A percentile compares a stretch with the other conserved stretches of the same genome.
phyloP scores from a whole-genome alignment of 2,113 vertebrate species.

The Mustelus asterias region DNA sequence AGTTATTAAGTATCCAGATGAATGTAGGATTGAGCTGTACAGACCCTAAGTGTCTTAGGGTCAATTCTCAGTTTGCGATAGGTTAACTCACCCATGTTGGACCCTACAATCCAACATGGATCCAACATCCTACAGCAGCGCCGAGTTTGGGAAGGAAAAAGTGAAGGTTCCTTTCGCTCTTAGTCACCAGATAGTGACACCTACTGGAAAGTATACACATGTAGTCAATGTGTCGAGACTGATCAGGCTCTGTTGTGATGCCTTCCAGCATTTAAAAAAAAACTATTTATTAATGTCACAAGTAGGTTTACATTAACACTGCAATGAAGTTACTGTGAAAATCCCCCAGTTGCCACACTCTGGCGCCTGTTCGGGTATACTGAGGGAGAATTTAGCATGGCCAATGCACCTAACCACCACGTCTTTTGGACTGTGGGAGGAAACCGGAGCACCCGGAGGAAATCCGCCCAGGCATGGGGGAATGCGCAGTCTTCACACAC shows the following conservation, averaged over 20 bases:
- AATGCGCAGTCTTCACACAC: too few species aligned
- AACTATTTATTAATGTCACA: too few species aligned
- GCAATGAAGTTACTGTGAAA: too few species aligned
- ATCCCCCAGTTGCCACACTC: too few species aligned
- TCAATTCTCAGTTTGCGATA: background rate
- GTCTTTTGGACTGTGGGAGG: too few species aligned
- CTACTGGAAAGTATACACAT: background rate
- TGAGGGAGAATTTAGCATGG: too few species aligned
- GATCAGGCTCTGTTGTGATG: background rate
- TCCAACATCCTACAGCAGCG: too few species aligned
- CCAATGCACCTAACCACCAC: too few species aligned
- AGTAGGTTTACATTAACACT: too few species aligned
- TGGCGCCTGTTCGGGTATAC: too few species aligned
- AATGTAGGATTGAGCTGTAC: background rate
- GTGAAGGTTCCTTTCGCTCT: background rate
- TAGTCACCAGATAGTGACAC: background rate
- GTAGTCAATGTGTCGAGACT: background rate
- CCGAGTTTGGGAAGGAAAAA: background rate
- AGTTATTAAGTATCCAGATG: background rate
- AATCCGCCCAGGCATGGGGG: too few species aligned
- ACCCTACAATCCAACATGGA: background rate
- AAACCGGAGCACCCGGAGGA: too few species aligned
- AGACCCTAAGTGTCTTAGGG: background rate
- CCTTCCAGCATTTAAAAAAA: background rate
- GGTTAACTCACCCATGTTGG: background rate